phyloP scores from a whole-genome alignment of 1,140 invertebrate species.

The Drosophila kohkoa region DNA sequence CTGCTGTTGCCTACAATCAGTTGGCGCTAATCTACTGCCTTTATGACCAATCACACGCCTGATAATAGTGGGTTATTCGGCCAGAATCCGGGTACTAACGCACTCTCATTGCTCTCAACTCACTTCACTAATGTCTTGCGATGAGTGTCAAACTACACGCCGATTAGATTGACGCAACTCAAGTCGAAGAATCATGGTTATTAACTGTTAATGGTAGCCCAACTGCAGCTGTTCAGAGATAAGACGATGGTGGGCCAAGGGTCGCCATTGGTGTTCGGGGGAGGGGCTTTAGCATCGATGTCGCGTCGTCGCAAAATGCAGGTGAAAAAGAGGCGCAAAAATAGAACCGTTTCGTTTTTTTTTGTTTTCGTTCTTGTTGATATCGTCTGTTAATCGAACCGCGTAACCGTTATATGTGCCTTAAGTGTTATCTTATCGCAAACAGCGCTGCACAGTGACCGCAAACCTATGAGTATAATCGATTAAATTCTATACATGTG shows the following conservation, averaged over 20 bases:
- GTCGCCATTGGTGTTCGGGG: slow-evolving; percentile 25
- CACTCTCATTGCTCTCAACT: background rate
- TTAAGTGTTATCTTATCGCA: slow-evolving; percentile 64
- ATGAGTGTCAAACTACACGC: background rate
- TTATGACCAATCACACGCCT: slow-evolving; percentile 36
- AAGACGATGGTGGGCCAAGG: slow-evolving; percentile 16
- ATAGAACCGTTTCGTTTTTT: slow-evolving; percentile 6
- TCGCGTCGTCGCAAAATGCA: slow-evolving; percentile 43
- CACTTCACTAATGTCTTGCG: background rate
- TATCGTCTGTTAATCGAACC: slow-evolving; percentile 55
- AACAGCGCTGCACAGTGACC: slow-evolving; percentile 55
- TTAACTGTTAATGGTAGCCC: slow-evolving; percentile 9
- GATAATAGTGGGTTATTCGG: slow-evolving; percentile 33
- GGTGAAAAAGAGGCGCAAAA: slow-evolving; percentile 44
- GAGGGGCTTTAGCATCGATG: background rate
- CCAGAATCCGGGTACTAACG: slow-evolving; percentile 2
- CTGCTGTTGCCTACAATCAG: slow-evolving; percentile 47
- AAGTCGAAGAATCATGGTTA: slow-evolving; percentile 16
- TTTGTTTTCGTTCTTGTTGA: slow-evolving; percentile 19
- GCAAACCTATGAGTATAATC: background rate
- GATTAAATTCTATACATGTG: too few relatives aligned
- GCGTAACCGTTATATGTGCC: slow-evolving; percentile 46
- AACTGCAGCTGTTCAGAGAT: slow-evolving; percentile 31
- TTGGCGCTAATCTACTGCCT: slow-evolving; percentile 36
- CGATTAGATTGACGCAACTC: slow-evolving; percentile 31